Evolutionary conservation across 2,113 vertebrate genomes (phyloP).

Genomic region (Carlito syrichta): DNA sequence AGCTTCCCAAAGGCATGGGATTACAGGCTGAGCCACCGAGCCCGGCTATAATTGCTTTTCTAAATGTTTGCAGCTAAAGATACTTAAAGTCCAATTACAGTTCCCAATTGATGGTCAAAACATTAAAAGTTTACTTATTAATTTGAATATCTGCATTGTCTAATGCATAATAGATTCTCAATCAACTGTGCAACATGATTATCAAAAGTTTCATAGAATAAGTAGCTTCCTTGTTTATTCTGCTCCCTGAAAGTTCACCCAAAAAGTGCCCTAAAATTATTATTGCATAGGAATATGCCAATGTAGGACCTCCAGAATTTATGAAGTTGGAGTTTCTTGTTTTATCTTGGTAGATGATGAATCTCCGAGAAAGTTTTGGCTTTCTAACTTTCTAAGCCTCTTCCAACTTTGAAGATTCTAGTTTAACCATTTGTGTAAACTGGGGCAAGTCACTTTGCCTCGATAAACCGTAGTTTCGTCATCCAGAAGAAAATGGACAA

Average conservation of each 20-base stretch:
- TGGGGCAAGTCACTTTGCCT: neutral
- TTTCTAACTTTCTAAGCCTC: slow-evolving; percentile 45
- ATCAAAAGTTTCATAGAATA: neutral
- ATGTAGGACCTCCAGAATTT: slow-evolving; percentile 32
- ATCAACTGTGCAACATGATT: neutral
- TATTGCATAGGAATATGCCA: neutral
- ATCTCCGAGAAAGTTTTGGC: slow-evolving; percentile 36
- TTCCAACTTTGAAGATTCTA: neutral
- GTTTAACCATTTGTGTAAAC: neutral
- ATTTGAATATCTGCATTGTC: neutral
- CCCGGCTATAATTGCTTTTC: too few species aligned
- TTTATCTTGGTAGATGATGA: slow-evolving; percentile 64
- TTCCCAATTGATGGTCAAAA: neutral
- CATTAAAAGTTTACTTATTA: neutral
- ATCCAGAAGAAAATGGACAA: neutral
- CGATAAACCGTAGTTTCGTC: neutral
- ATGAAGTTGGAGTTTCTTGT: slow-evolving; percentile 43
- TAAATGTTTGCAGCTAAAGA: neutral
- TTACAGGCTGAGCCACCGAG: too few species aligned
- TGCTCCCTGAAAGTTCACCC: neutral
- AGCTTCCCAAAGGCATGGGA: too few species aligned
- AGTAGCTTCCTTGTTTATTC: neutral
- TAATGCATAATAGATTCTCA: neutral
- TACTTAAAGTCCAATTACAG: neutral
- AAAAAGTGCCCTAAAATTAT: neutral